Evolutionary conservation across 64 coral and sea anemone species (phyloP).

Genomic region (Montipora efflorescens): DNA sequence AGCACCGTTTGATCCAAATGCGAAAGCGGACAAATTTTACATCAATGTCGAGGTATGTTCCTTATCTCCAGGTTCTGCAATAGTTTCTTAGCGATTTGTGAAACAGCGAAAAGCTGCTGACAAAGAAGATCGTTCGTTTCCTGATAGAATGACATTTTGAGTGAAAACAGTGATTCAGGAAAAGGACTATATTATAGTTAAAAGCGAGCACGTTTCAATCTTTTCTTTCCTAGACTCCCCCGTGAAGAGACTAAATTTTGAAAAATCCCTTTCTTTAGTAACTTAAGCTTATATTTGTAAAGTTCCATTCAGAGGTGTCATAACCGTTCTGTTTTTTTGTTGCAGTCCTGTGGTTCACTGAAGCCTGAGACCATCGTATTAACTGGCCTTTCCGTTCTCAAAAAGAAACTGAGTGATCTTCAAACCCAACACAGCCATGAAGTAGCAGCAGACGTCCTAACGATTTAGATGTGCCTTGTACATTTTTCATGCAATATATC

Average conservation of each 20-base stretch:
- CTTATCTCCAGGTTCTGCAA: neutral
- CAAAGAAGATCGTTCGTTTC: neutral
- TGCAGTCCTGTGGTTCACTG: constrained; percentile 90
- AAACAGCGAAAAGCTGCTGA: no score
- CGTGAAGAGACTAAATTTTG: no score
- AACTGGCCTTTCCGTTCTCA: constrained; percentile 83
- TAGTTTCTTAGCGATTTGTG: no score
- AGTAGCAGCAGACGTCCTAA: constrained; percentile 96
- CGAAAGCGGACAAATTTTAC: constrained; percentile 98
- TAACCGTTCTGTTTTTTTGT: neutral
- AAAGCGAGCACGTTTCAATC: no score
- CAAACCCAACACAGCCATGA: constrained; percentile 99
- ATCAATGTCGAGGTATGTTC: constrained; percentile 93
- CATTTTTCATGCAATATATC: neutral
- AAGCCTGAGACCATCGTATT: constrained; percentile 86
- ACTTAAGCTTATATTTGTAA: no score
- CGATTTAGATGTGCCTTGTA: constrained; percentile 41
- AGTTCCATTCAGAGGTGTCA: no score
- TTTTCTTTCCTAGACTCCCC: no score
- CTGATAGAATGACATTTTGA: neutral
- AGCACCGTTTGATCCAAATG: constrained; percentile 98
- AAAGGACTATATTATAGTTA: no score
- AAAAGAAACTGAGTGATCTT: constrained; percentile 98
- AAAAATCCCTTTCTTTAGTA: no score
- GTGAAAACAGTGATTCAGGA: no score